Conservation (phyloP, 64 coral and sea anemone species). For the Catalaphyllia jardinei region DNA sequence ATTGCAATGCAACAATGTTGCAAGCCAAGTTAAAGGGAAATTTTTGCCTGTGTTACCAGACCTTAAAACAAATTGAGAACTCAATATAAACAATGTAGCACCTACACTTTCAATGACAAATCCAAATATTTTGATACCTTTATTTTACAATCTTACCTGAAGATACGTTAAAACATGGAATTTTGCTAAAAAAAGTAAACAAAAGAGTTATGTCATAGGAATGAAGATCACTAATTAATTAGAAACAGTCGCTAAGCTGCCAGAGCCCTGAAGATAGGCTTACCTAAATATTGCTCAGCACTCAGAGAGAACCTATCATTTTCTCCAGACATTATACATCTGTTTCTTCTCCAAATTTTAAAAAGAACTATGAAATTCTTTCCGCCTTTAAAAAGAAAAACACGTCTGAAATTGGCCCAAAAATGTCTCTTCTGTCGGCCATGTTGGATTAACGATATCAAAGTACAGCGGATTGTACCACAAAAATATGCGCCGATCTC, state of each 20-base stretch:
- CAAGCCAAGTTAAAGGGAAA: no score
- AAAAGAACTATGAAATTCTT: no score
- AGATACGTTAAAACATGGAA: conserved; percentile 81
- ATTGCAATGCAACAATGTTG: no score
- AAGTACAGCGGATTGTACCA: conserved; percentile 41
- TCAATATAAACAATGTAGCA: no score
- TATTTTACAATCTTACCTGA: conserved; percentile 49
- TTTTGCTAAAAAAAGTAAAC: conserved; percentile 69
- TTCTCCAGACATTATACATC: conserved; percentile 10
- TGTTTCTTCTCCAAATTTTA: background rate
- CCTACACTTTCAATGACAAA: no score
- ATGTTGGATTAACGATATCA: background rate
- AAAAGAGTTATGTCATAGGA: background rate
- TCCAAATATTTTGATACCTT: no score
- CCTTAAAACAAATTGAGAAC: no score
- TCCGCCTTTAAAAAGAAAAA: background rate
- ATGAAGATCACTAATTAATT: background rate
- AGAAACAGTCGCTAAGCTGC: background rate
- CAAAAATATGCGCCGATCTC: background rate
- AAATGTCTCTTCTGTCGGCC: background rate
- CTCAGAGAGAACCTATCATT: conserved; percentile 75
- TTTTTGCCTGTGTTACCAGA: no score
- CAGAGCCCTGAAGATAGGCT: background rate
- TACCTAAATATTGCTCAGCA: conserved; percentile 96
- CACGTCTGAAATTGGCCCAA: background rate